Evolutionary conservation across 2,113 vertebrate genomes (phyloP), one percentile per base, ranked within the genome.

Genomic region (Hypanus sabinus): DNA sequence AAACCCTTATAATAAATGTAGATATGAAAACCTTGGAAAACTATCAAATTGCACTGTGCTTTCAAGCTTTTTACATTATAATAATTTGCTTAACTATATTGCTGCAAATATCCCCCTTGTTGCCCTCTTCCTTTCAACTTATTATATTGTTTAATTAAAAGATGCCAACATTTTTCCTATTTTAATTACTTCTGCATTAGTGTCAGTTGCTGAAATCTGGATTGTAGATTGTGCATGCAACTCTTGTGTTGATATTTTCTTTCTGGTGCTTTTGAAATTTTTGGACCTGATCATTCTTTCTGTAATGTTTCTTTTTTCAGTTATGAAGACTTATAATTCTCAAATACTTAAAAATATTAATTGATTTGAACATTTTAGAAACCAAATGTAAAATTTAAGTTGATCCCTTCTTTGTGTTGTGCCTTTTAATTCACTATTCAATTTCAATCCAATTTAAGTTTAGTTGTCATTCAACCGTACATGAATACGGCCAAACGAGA

Each of bases 81-180:
- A 75, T 55, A 27, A 18, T 36, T 92, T 70, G 65, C 20, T 71
- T 73, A 27, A 68, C 71, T 93, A 75, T 55, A 38, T 55, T 75
- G 16, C 33, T 38, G 22, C 60, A 70, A 24, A 93, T 75, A 22
- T 93, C 46, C 68, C 70, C 46, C 36, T 46, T 27, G 33, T 55
- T 93, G 60, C 30, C 10, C 62, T 87, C 3, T 46, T 73, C 91
- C 68, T 27, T 73, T 11, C 33, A 14, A 36, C 12, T 46, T 55
- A 46, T 11, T 73, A 46, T 55, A 93, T 73, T 93, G 68, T 73
- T 24, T 93, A 73, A 73, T 73, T 93, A 93, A 73, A 93, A 55
- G 38, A 55, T 55, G 18, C 38, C 55, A 9, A 71, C n/a, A 24
- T 12, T 5, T 30, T 55, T 93, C 27, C 11, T 93, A 38, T 75